Evolutionary conservation across 2,797 vertebrate genomes (phyloP), one percentile per base, ranked within the genome.

Genomic region (Loriculus beryllinus): DNA sequence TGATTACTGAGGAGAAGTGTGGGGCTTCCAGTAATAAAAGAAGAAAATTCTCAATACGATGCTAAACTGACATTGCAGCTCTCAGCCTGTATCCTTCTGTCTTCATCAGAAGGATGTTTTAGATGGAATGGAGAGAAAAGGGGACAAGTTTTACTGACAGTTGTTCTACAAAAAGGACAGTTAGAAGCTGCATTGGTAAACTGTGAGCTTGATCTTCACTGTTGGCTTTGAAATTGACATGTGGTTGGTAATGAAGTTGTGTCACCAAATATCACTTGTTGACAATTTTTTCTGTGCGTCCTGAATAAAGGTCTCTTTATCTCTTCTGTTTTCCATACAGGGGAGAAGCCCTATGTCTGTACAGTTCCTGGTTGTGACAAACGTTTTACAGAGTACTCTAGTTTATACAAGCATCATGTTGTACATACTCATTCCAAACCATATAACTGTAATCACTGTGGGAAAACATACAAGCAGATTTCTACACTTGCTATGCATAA

Each of bases 401-500:
- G 99, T 97, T 98, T 99, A 91, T 99, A 99, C 96, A 99, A 99
- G 96, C 99, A 99, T 95, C 99, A 99, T 42, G 99, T 99, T 70
- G 99, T 99, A 93, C 99, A 99, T 89, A 99, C 99, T 14, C 99
- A 99, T 82, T 99, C 99, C 96, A 99, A 99, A 98, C 99, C 99
- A 16, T 99, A 99, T 97, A 99, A 99, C 98, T 99, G 99, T 96
- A 99, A 99, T 97, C 99, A 99, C 94, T 99, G 99, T 70, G 99
- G 99, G 59, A 99, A 99, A 94, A 99, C 99, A 8, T 99, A 99
- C 97, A 99, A 99, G 96, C 99, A 99, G 98, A 99, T 99, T 96
- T 99, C 99, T 47, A 99, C 99, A 0, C 98, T 99, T 57, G 99
- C 99, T 94, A 99, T 99, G 99, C 99, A 99, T 98, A 99, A 99